A percentile compares a stretch with the other conserved stretches of the same genome.
Conservation (phyloP, 2,888 invertebrate species). For the Allolobophora icterica region DNA sequence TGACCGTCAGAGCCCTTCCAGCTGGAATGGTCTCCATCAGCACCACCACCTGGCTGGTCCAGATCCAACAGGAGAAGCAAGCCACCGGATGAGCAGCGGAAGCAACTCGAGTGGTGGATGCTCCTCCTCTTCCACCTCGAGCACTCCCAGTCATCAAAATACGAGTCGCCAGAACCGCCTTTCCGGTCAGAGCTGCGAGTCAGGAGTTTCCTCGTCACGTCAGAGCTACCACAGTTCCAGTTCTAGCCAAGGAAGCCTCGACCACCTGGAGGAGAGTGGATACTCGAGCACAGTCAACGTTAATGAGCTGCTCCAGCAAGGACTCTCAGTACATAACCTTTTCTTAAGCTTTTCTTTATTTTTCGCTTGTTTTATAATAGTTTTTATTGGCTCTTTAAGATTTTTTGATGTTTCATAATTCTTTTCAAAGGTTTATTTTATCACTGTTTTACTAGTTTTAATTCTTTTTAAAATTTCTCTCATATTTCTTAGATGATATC, state of each 20-base stretch:
- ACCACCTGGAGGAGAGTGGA: slow-evolving; percentile 73
- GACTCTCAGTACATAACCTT: slow-evolving; percentile 57
- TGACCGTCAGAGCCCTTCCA: slow-evolving; percentile 17
- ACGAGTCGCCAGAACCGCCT: slow-evolving; percentile 54
- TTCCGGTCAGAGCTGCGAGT: slow-evolving; percentile 67
- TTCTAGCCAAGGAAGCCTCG: slow-evolving; percentile 67
- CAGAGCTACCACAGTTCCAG: slow-evolving; percentile 66
- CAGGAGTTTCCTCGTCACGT: slow-evolving; percentile 58
- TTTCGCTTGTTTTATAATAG: neutral
- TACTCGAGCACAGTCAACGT: slow-evolving; percentile 63
- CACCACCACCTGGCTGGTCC: neutral
- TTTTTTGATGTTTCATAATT: neutral
- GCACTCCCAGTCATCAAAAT: slow-evolving; percentile 43
- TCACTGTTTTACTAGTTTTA: neutral
- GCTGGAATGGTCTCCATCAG: neutral
- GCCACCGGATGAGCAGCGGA: slow-evolving; percentile 62
- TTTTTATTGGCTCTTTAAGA: neutral
- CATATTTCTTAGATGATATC: neutral
- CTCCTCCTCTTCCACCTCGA: neutral
- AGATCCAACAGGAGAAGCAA: slow-evolving; percentile 48
- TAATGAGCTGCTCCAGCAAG: slow-evolving; percentile 62
- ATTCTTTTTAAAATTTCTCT: neutral
- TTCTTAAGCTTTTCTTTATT: neutral
- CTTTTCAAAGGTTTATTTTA: neutral
- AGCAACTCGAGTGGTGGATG: slow-evolving; percentile 61